Conservation (phyloP, 2,888 invertebrate genomes). For the Pterostichus madidus region DNA sequence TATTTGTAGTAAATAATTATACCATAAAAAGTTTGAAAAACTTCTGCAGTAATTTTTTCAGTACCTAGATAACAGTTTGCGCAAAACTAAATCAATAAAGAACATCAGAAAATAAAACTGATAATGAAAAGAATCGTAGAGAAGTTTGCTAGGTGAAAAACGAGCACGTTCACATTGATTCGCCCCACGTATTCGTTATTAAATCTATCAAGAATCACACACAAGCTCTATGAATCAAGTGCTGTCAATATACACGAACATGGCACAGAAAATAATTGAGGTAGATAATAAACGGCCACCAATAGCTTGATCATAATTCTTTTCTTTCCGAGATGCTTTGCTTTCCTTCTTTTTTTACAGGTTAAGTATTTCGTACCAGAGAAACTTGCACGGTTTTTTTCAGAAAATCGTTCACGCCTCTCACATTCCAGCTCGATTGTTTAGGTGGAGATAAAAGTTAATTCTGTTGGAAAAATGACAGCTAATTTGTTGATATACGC, state of each 20-base stretch:
- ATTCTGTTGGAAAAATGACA: not conserved
- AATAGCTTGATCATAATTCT: constrained; percentile 58
- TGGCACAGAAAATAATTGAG: constrained; percentile 59
- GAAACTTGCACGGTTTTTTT: not conserved
- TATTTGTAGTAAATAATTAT: too few relatives aligned
- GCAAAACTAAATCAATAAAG: constrained; percentile 52
- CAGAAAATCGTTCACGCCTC: constrained; percentile 8
- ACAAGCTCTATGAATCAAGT: constrained; percentile 61
- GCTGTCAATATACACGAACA: constrained; percentile 62
- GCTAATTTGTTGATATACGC: not conserved
- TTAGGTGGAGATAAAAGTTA: not conserved
- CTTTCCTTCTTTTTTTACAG: constrained; percentile 30
- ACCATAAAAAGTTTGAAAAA: too few relatives aligned
- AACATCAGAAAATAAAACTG: constrained; percentile 46
- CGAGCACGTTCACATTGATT: constrained; percentile 57
- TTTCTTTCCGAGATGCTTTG: constrained; percentile 17
- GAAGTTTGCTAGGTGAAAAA: constrained; percentile 28
- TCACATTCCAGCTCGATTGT: not conserved
- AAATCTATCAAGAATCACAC: constrained; percentile 66
- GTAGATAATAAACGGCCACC: constrained; percentile 59
- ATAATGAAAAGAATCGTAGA: constrained; percentile 58
- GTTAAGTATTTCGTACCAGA: constrained; percentile 38
- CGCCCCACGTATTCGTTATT: constrained; percentile 65
- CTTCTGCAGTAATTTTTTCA: not conserved
- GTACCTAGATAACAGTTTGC: not conserved